These are phyloP conservation scores for Anthoscopus minutus DNA, from an alignment of 2,113 vertebrate genomes.

Conservation along the genomic window DNA sequence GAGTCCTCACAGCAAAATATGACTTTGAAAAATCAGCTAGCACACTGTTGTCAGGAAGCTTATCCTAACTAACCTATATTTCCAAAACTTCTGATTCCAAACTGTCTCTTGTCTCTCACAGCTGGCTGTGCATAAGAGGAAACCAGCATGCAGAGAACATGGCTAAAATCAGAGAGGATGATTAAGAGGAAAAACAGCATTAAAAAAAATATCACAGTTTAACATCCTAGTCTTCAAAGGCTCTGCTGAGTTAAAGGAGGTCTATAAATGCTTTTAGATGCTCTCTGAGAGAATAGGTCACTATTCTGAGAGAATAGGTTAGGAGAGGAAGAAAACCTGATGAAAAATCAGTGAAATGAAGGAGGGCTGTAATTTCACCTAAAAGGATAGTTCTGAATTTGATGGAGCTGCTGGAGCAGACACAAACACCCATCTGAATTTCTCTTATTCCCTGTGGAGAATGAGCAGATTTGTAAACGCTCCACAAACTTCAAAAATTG, in stretches of 20 bases:
- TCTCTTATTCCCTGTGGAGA: not conserved
- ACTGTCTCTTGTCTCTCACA: not conserved
- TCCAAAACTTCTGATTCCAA: not conserved
- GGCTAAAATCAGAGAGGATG: not conserved
- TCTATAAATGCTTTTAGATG: not conserved
- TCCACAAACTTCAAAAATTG: not conserved
- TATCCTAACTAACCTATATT: not conserved
- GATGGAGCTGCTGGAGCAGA: not conserved
- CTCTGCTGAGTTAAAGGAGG: not conserved
- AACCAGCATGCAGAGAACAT: not conserved
- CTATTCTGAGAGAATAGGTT: not conserved
- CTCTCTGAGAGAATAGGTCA: not conserved
- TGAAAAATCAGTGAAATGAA: not conserved
- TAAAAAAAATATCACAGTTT: not conserved
- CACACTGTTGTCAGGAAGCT: not conserved
- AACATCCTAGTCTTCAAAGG: slow-evolving; percentile 11
- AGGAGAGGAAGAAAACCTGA: not conserved
- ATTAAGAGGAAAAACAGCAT: slow-evolving; percentile 3
- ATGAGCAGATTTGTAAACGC: not conserved
- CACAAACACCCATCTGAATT: not conserved
- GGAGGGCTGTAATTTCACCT: not conserved
- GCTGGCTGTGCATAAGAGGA: not conserved
- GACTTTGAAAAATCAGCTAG: not conserved
- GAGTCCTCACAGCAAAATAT: not conserved
- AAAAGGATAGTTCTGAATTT: not conserved